Conservation (phyloP, 2,797 vertebrate species). For the Megaceryle alcyon region DNA sequence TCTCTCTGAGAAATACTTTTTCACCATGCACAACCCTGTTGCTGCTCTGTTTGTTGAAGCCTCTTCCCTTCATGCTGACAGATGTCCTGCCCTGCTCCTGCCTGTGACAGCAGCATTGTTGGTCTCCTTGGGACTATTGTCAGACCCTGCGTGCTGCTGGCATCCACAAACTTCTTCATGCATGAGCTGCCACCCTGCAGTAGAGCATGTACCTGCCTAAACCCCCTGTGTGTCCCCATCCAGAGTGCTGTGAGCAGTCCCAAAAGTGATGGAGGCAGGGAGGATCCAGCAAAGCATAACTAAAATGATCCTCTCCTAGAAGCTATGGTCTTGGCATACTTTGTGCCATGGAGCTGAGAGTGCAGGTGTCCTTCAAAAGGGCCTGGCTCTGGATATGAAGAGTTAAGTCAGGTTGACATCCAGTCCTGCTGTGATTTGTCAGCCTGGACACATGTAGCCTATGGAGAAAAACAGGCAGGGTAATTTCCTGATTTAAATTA, state of each 20-base stretch:
- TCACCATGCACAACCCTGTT: not conserved
- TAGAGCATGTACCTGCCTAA: not conserved
- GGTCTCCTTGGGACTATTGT: not conserved
- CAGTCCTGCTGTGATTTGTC: slow-evolving; percentile 49
- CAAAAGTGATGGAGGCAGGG: too few relatives aligned
- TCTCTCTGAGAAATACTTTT: not conserved
- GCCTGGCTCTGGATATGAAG: not conserved
- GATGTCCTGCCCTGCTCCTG: not conserved
- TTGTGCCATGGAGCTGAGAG: not conserved
- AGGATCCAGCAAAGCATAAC: not conserved
- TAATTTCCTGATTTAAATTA: slow-evolving; percentile 71
- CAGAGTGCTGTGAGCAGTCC: not conserved
- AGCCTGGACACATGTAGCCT: slow-evolving; percentile 30
- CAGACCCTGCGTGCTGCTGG: accelerated
- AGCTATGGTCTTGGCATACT: not conserved
- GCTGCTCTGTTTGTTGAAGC: not conserved
- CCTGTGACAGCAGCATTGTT: accelerated
- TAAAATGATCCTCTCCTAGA: not conserved
- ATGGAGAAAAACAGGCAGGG: slow-evolving; percentile 68
- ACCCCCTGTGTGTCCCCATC: accelerated
- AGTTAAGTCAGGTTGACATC: slow-evolving; percentile 53
- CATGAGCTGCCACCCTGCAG: not conserved
- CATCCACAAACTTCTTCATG: accelerated
- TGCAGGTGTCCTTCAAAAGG: not conserved
- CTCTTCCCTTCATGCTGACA: not conserved